Evolutionary conservation across 2,888 invertebrate genomes (phyloP).

Genomic region (Scelioninae gen. 2): DNA sequence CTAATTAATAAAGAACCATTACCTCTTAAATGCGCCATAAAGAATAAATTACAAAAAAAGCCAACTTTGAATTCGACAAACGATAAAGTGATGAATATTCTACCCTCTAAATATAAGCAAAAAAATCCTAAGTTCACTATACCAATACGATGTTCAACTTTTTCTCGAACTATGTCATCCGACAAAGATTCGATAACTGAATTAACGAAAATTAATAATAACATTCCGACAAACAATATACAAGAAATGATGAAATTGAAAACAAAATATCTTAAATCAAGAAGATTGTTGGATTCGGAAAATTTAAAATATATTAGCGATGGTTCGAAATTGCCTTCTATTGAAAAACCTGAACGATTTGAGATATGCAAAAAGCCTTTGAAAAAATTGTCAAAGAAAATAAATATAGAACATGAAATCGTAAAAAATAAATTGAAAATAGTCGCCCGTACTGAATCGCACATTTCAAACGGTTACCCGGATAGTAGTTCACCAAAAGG

Average conservation of each 20-base stretch:
- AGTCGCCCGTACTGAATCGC: not conserved
- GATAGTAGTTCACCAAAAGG: slow-evolving; percentile 31
- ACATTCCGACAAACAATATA: slow-evolving; percentile 9
- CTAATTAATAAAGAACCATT: slow-evolving; percentile 16
- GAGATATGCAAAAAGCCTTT: not conserved
- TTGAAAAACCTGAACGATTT: slow-evolving; percentile 22
- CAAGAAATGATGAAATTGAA: slow-evolving; percentile 50
- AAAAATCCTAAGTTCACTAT: slow-evolving; percentile 26
- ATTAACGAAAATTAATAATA: slow-evolving; percentile 37
- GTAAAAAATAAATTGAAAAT: not conserved
- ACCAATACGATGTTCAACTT: slow-evolving; percentile 11
- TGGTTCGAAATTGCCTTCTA: slow-evolving; percentile 43
- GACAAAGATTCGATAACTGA: slow-evolving; percentile 50
- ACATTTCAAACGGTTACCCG: slow-evolving; percentile 24
- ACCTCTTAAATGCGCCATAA: slow-evolving; percentile 35
- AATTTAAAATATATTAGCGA: not conserved
- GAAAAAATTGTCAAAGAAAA: not conserved
- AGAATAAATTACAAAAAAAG: slow-evolving; percentile 46
- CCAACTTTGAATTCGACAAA: slow-evolving; percentile 3
- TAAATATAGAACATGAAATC: not conserved
- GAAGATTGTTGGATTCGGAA: slow-evolving; percentile 17
- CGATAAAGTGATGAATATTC: slow-evolving; percentile 15
- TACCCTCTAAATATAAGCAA: slow-evolving; percentile 33
- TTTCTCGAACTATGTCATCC: slow-evolving; percentile 33
- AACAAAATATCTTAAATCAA: slow-evolving; percentile 16